Evolutionary conservation across 2,113 vertebrate genomes (phyloP), one percentile per base, ranked within the genome.

Genomic region (Strigops habroptila): DNA sequence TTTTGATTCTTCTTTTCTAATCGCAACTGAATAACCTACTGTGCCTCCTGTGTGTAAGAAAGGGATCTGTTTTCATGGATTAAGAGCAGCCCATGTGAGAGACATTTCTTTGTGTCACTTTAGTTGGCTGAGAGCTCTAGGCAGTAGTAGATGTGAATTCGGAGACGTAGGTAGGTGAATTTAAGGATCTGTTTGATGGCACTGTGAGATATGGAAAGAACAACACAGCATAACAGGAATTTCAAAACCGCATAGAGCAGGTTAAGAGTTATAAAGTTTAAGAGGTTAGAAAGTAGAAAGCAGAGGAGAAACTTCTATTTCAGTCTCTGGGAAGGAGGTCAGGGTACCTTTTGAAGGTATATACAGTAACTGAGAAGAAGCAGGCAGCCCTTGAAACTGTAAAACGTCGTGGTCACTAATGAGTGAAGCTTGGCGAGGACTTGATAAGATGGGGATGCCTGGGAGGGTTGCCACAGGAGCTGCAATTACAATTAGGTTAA

Each of bases 371-470:
- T 65, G 70, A 86, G 86, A n/a, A 86, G 62, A 46, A 44, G 62
- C 52, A 24, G 84, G 53, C 73, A 55, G 82, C 59, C 3, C 71
- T 73, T 28, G 90, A 67, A 71, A 35, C 74, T 48, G 81, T 75
- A 31, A 16, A 57, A 41, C 0, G 1, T 78, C 12, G 1, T 44
- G 64, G 88, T 33, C 92, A 92, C 65, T 74, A 69, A 3, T 86
- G 86, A 88, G 88, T 69, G 86, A 57, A 88, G 55, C 46, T 81
- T 96, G 96, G 92, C 96, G 93, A 86, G 80, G 88, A 55, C 1
- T 95, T 82, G 90, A 83, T 95, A 63, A 70, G 18, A 25, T n/a
- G 82, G 35, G 37, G 16, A 65, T 8, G 44, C 57, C 14, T 4
- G 80, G 82, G 43, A 80, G 82, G 19, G 53, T 62, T 85, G 93